Conservation (phyloP, 2,113 vertebrate species). For the Channa maculata region DNA sequence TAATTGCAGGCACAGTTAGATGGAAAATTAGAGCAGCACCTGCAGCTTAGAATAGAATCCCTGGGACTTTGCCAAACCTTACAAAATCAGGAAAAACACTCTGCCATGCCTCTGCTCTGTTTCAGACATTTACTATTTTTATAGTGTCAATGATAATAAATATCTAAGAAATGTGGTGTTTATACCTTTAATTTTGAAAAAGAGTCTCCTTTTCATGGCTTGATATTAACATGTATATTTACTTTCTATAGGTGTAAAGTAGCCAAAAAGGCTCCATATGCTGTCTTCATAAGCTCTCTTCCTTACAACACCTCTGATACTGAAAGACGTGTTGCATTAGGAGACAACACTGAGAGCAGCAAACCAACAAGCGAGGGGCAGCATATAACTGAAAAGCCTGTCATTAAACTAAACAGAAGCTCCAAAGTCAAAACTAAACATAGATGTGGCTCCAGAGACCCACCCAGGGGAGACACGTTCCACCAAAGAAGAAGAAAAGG, state of each 20-base stretch:
- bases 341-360: neutral
- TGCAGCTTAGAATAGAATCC: slow-evolving; percentile 47
- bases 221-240: slow-evolving; percentile 31
- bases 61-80: slow-evolving; percentile 22
- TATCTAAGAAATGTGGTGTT: neutral
- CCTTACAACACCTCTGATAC: slow-evolving; percentile 64
- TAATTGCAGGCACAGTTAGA: neutral
- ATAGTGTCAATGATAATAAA: no score
- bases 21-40: neutral
- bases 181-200: no score
- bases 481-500: slow-evolving; percentile 31
- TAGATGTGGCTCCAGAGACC: slow-evolving; percentile 29
- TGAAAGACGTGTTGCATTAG: slow-evolving; percentile 5
- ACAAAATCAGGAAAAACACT: slow-evolving; percentile 1
- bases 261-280: slow-evolving; percentile 64
- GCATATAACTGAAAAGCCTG: neutral
- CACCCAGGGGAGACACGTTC: slow-evolving; percentile 58
- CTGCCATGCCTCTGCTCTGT: neutral
- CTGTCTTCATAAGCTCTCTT: slow-evolving; percentile 64
- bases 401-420: slow-evolving; percentile 10
- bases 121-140: neutral
- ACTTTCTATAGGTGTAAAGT: slow-evolving; percentile 75
- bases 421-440: slow-evolving; percentile 26
- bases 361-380: neutral
- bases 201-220: neutral